These are phyloP conservation scores for Patella caerulea DNA, from an alignment of 2,888 invertebrate genomes.

Conservation along the genomic window DNA sequence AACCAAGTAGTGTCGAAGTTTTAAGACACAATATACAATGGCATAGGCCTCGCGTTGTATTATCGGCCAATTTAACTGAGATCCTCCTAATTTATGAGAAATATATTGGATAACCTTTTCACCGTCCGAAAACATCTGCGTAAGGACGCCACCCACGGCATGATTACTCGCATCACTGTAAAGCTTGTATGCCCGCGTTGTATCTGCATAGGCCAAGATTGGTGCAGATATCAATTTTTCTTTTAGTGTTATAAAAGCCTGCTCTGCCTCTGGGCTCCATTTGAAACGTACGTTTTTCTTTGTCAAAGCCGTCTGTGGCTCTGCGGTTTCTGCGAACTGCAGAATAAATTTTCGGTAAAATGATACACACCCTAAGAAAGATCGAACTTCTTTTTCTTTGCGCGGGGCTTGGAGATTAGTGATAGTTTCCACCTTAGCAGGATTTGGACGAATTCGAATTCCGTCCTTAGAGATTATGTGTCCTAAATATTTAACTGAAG, in stretches of 20 bases:
- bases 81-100: constrained; percentile 9
- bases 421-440: constrained; percentile 15
- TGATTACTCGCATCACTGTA: constrained; percentile 17
- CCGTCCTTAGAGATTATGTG: constrained; percentile 22
- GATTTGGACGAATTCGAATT: constrained; percentile 14
- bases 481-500: constrained; percentile 20
- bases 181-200: constrained; percentile 8
- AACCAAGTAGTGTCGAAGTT: too few relatives aligned
- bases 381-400: constrained; percentile 1
- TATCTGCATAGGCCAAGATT: not conserved
- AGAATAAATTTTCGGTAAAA: constrained; percentile 12
- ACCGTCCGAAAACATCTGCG: not conserved
- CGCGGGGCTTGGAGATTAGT: constrained; percentile 1
- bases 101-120: constrained; percentile 15
- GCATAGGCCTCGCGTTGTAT: constrained; percentile 16
- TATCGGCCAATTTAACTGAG: constrained; percentile 13
- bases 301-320: constrained; percentile 13
- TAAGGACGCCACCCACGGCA: constrained; percentile 13
- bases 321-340: constrained; percentile 8
- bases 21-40: too few relatives aligned
- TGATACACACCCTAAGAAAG: not conserved
- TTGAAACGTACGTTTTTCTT: constrained; percentile 7
- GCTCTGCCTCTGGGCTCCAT: constrained; percentile 14
- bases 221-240: too few relatives aligned
- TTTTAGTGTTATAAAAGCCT: constrained; percentile 17